A percentile compares a stretch with the other conserved stretches of the same genome.
Evolutionary conservation across 2,113 vertebrate species (phyloP).

Genomic region (Raphicerus campestris): DNA sequence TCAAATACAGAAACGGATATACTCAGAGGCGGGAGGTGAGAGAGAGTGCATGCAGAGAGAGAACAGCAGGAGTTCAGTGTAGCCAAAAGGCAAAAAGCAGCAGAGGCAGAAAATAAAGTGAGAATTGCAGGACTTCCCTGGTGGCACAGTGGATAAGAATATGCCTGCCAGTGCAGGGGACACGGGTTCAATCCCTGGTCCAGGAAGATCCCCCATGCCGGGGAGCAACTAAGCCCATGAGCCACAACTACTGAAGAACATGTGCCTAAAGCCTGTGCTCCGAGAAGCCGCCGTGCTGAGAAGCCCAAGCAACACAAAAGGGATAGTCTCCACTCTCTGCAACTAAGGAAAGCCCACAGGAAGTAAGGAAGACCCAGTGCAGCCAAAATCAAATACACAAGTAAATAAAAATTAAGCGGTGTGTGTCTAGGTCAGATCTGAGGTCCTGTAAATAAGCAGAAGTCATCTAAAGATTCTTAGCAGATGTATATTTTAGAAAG

Average conservation of each 20-base stretch:
- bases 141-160: neutral
- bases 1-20: neutral
- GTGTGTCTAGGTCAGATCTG: neutral
- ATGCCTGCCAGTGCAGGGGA: neutral
- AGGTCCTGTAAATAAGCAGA: neutral
- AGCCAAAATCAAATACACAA: neutral
- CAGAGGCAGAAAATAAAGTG: neutral
- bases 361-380: neutral
- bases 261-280: neutral
- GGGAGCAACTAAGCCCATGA: neutral
- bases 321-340: neutral
- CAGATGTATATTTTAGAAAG: neutral
- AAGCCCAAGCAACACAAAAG: neutral
- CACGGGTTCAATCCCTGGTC: neutral
- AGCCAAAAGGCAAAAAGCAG: rapidly evolving
- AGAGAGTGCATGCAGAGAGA: rapidly evolving
- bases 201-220: neutral
- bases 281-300: rapidly evolving
- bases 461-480: neutral
- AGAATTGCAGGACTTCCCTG: neutral
- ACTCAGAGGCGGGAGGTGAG: neutral
- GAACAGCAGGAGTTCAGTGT: rapidly evolving
- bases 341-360: neutral
- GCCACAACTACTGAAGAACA: neutral
- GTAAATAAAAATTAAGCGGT: neutral